Base-by-base conservation (phyloP, 1,140 invertebrate genomes). In the Caenorhabditis remanei region DNA sequence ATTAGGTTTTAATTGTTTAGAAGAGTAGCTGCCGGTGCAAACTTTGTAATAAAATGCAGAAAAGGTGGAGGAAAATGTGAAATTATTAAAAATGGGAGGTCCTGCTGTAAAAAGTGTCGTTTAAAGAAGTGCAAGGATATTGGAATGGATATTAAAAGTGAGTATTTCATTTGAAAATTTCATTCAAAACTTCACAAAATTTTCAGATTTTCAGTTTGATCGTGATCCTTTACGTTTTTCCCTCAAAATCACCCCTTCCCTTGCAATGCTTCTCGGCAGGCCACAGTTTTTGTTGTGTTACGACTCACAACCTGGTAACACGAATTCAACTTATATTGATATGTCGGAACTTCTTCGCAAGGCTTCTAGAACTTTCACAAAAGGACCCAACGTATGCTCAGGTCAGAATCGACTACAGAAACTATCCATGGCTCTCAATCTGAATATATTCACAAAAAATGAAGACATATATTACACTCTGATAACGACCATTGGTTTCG, bases 121-220 rank as follows among this genome's bases (percentile, higher is more conserved):
- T 43, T 71, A 41, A 71, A 71, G 19, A 71, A 71, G 16, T 71
- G 65, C 41, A 71, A 71, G 16, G 65, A 71, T 13, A 46, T 71
- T 71, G 65, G 65, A 19, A 71, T 71, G 65, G 14, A 46, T 71
- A 71, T 71, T 4, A 4, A 0, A 46, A 71, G 65, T 67, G 0
- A 67, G 65, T 67, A 46, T 67, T 65, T 65, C 14, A 9, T 65
- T 24, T 65, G 11, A 5, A 24, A 1, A 4, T 40, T 32, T n/a
- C 14, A 4, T 9, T 24, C 5, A 43, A 71, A 71, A 71, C 40
- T 6, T 0, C 19, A 53, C n/a, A n/a, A n/a, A n/a, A n/a, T 71
- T 46, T 71, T n/a, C 65, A 71, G 65, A 71, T 46, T 71, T 71
- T 41, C 65, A 71, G 46, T 71, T 43, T 41, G 16, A 71, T 21